Evolutionary conservation across 2,888 invertebrate genomes (phyloP).

Genomic region (Stenolophus ochropezus): DNA sequence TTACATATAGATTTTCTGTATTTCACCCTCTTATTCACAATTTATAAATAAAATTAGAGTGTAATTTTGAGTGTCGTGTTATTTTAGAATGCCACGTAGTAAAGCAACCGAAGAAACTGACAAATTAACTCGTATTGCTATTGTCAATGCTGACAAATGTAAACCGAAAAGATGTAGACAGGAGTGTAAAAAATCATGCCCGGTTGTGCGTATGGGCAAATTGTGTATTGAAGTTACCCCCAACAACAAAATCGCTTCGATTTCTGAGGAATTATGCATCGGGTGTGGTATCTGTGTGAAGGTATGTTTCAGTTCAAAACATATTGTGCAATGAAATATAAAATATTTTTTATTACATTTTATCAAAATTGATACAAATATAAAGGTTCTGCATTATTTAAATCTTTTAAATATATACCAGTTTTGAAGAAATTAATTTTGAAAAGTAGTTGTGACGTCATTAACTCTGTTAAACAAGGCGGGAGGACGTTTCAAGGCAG

Average conservation of each 20-base stretch:
- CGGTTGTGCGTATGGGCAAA: slow-evolving; percentile 99
- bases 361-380: too few species aligned
- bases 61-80: neutral
- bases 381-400: too few species aligned
- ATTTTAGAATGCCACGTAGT: slow-evolving; percentile 79
- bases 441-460: too few species aligned
- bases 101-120: slow-evolving; percentile 90
- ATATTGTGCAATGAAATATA: too few species aligned
- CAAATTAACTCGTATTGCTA: slow-evolving; percentile 97
- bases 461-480: too few species aligned
- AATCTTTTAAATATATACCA: too few species aligned
- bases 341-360: too few species aligned
- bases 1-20: slow-evolving; percentile 33
- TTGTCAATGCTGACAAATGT: slow-evolving; percentile 98
- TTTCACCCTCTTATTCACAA: neutral
- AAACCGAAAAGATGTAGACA: slow-evolving; percentile 99
- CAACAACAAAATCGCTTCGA: slow-evolving; percentile 95
- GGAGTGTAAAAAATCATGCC: slow-evolving; percentile 99
- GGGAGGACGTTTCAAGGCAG: too few species aligned
- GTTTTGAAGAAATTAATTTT: too few species aligned
- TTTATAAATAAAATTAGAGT: neutral
- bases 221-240: slow-evolving; percentile 98
- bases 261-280: slow-evolving; percentile 98
- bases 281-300: slow-evolving; percentile 99
- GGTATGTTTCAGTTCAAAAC: slow-evolving; percentile 79